These are phyloP conservation scores for Muschampia staudingeri DNA, from an alignment of 2,888 invertebrate species.

Conservation along the genomic window DNA sequence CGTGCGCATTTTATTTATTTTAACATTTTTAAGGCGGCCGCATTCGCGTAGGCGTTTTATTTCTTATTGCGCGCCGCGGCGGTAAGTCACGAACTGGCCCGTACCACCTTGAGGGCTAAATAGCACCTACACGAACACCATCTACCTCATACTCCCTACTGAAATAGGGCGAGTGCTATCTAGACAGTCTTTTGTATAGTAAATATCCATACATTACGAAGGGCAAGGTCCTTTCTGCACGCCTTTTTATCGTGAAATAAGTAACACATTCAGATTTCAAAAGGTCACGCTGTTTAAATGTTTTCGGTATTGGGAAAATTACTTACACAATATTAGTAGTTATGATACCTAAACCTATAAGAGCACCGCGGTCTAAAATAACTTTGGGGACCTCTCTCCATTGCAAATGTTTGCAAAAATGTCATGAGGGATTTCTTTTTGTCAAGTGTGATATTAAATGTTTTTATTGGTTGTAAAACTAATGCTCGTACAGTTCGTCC, in stretches of 20 bases:
- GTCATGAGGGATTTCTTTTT: too few species aligned
- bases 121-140: conserved; percentile 83
- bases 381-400: too few species aligned
- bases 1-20: conserved; percentile 91
- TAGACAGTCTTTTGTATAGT: conserved; percentile 30
- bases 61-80: conserved; percentile 81
- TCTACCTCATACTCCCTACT: conserved; percentile 63
- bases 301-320: conserved; percentile 31
- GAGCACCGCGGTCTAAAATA: too few species aligned
- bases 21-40: conserved; percentile 88
- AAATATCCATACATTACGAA: conserved; percentile 49
- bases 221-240: conserved; percentile 48
- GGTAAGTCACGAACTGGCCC: conserved; percentile 90
- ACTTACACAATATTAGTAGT: conserved; percentile 14
- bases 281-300: conserved; percentile 47
- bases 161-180: conserved; percentile 57
- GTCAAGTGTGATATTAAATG: too few species aligned
- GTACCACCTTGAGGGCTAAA: conserved; percentile 89
- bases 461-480: too few species aligned
- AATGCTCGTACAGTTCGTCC: too few species aligned
- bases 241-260: conserved; percentile 50
- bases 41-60: conserved; percentile 78
- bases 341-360: not conserved
- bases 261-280: conserved; percentile 48
- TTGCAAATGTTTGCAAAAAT: too few species aligned